Evolutionary conservation across 2,113 vertebrate species (phyloP).

Genomic region (Excalfactoria chinensis): DNA sequence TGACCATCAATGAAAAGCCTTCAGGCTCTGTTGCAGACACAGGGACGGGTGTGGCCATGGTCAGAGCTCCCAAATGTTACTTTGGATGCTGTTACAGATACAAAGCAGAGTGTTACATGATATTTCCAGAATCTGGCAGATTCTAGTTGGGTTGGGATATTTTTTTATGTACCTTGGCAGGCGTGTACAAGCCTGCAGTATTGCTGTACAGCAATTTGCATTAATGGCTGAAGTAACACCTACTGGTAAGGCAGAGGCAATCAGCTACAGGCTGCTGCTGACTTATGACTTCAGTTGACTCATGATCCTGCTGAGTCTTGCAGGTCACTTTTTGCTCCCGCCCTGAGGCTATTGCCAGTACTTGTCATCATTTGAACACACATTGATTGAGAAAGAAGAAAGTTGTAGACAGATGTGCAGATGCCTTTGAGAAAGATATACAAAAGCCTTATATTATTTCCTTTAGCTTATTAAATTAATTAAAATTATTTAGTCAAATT

Average conservation of each 20-base stretch:
- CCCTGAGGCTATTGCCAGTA: background rate
- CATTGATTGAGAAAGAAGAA: background rate
- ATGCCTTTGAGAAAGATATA: background rate
- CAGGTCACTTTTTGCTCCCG: background rate
- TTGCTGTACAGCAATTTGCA: conserved; percentile 45
- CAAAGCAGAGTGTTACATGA: conserved; percentile 59
- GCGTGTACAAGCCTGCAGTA: background rate
- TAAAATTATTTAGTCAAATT: background rate
- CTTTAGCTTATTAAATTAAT: background rate
- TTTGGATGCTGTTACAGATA: conserved; percentile 66
- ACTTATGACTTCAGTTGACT: conserved; percentile 47
- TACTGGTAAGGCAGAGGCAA: conserved; percentile 68
- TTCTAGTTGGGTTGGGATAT: conserved; percentile 81
- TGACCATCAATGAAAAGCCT: conserved; percentile 30
- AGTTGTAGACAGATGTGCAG: background rate
- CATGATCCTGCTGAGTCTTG: conserved; percentile 20
- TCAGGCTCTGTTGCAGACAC: conserved; percentile 32
- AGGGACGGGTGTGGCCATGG: conserved; percentile 34
- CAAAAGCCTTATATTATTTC: background rate
- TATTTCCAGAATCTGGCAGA: conserved; percentile 75
- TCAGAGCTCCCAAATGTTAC: conserved; percentile 46
- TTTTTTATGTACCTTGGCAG: conserved; percentile 81
- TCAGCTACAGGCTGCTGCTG: conserved; percentile 57
- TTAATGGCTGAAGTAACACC: conserved; percentile 78
- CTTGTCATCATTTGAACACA: background rate